Evolutionary conservation across 2,888 invertebrate species (phyloP).

Genomic region (Ischnus inquisitorius): DNA sequence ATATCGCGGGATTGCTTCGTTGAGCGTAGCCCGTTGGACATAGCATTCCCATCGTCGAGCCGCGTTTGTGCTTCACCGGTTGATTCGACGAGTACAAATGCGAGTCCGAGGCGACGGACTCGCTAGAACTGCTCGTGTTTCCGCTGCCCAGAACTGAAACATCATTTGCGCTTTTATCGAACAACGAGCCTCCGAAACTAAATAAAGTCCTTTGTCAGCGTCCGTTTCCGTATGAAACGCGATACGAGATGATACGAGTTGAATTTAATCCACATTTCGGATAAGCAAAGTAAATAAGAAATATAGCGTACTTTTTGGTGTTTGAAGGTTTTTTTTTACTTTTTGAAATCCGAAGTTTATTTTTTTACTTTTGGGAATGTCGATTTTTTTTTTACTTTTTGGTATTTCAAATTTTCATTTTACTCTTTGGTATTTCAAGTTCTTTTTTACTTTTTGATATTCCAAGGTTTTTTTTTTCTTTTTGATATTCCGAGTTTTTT

Average conservation of each 20-base stretch:
- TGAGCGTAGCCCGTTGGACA: conserved; percentile 86
- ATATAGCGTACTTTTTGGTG: too few relatives aligned
- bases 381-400: background rate
- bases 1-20: conserved; percentile 81
- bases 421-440: background rate
- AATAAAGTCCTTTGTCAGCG: too few relatives aligned
- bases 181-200: background rate
- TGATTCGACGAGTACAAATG: conserved; percentile 79
- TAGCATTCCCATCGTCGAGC: conserved; percentile 85
- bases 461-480: background rate
- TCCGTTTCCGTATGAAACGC: too few relatives aligned
- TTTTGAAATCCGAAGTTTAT: too few relatives aligned
- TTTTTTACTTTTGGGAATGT: background rate
- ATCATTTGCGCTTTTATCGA: background rate
- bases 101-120: conserved; percentile 91
- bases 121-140: conserved; percentile 93
- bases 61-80: conserved; percentile 87
- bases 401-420: conserved; percentile 1
- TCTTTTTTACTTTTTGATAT: too few relatives aligned
- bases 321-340: too few relatives aligned
- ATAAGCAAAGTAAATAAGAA: too few relatives aligned
- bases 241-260: too few relatives aligned
- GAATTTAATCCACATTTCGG: too few relatives aligned
- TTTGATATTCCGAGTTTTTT: background rate
- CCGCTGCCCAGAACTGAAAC: conserved; percentile 79